Evolutionary conservation across 2,113 vertebrate genomes (phyloP).

Genomic region (Tragelaphus imberbis): DNA sequence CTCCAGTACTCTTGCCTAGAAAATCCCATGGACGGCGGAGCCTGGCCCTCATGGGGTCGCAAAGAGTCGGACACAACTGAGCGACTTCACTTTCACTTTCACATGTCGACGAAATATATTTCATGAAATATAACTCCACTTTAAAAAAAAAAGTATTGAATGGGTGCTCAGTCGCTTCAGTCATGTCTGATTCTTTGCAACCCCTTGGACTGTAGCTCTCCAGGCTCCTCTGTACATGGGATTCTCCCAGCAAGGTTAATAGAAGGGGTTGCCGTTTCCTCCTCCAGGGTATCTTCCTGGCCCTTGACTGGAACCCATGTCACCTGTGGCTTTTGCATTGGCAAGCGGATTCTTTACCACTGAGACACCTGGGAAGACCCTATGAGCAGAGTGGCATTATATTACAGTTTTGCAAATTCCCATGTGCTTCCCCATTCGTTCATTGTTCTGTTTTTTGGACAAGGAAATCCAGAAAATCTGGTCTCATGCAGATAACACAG

Average conservation of each 20-base stretch:
- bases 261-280: neutral
- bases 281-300: neutral
- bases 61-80: neutral
- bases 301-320: neutral
- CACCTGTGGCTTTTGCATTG: neutral
- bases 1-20: too few relatives aligned
- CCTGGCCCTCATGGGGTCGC: neutral
- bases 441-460: neutral
- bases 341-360: neutral
- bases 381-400: neutral
- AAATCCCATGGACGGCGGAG: too few relatives aligned
- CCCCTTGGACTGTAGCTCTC: neutral
- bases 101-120: neutral
- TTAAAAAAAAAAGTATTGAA: neutral
- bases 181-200: neutral
- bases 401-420: conserved; percentile 15
- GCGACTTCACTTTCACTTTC: neutral
- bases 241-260: neutral
- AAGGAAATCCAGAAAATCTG: neutral
- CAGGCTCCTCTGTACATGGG: neutral
- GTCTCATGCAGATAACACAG: neutral
- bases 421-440: neutral
- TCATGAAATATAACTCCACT: neutral
- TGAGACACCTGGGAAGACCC: neutral
- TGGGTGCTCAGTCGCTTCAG: neutral